Conservation (phyloP, 1,140 invertebrate genomes). For the Drosophila nigrodunni region DNA sequence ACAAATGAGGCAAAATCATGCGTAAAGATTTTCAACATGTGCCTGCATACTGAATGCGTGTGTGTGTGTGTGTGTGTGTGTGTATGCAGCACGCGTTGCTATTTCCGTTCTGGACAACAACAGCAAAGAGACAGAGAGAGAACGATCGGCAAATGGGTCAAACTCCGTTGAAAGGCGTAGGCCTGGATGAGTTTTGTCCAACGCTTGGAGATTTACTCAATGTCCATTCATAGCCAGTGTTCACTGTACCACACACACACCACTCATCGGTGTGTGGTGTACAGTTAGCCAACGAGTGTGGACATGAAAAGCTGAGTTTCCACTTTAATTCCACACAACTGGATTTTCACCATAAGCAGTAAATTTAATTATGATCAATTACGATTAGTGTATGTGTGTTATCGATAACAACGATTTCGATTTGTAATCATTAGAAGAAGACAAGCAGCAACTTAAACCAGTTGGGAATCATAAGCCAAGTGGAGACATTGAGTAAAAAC, state of each 20-base stretch:
- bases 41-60: slow-evolving; percentile 44
- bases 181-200: slow-evolving; percentile 29
- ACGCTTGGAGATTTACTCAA: slow-evolving; percentile 12
- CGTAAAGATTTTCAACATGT: slow-evolving; percentile 68
- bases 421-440: not conserved
- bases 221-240: slow-evolving; percentile 11
- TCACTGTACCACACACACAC: slow-evolving; percentile 1
- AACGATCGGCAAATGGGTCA: slow-evolving; percentile 49
- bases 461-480: not conserved
- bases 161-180: slow-evolving; percentile 18
- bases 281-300: not conserved
- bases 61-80: slow-evolving; percentile 22
- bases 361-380: slow-evolving; percentile 5
- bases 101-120: slow-evolving; percentile 65
- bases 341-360: not conserved
- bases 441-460: not conserved
- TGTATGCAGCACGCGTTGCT: slow-evolving; percentile 60
- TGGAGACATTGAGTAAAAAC: not conserved
- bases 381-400: not conserved
- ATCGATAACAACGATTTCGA: slow-evolving; percentile 10
- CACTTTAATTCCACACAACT: not conserved
- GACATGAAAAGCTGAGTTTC: not conserved
- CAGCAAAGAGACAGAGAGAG: not conserved
- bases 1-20: slow-evolving; percentile 73
- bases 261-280: not conserved